Conservation (phyloP, 1,140 invertebrate species). For the Anthonomus grandis region DNA sequence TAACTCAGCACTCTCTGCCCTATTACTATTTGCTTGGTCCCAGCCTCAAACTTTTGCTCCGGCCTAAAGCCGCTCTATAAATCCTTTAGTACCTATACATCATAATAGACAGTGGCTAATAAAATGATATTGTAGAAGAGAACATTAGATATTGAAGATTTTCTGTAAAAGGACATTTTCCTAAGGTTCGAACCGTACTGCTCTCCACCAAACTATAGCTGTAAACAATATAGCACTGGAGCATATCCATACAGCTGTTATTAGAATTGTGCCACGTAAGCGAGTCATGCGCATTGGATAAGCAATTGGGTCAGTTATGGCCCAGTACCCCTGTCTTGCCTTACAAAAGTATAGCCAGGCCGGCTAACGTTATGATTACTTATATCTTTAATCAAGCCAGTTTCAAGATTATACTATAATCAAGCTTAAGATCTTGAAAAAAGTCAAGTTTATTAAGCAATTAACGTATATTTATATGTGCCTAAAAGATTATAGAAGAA, state of each 20-base stretch:
- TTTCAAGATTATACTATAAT: no score
- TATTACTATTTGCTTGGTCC: constrained; percentile 84
- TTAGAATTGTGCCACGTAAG: constrained; percentile 72
- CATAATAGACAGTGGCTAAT: constrained; percentile 96
- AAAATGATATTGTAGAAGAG: constrained; percentile 96
- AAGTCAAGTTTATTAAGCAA: no score
- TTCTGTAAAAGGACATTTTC: constrained; percentile 88
- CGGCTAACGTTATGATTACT: no score
- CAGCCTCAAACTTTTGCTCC: constrained; percentile 85
- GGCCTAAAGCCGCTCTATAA: constrained; percentile 89
- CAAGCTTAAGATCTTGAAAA: no score
- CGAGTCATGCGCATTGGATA: constrained; percentile 92
- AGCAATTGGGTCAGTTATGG: constrained; percentile 94
- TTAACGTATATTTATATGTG: no score
- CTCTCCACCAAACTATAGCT: constrained; percentile 91
- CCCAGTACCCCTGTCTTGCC: no score
- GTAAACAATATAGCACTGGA: constrained; percentile 93
- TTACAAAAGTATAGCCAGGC: no score
- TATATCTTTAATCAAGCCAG: no score
- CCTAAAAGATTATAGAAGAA: no score
- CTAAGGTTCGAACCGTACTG: constrained; percentile 69
- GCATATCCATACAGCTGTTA: constrained; percentile 89
- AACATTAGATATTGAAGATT: constrained; percentile 89
- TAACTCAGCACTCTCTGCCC: constrained; percentile 75
- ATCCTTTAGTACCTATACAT: constrained; percentile 96